phyloP scores from a whole-genome alignment of 30 jellyfish, hydroid and myxozoan genomes.

The Turritopsis rubra region DNA sequence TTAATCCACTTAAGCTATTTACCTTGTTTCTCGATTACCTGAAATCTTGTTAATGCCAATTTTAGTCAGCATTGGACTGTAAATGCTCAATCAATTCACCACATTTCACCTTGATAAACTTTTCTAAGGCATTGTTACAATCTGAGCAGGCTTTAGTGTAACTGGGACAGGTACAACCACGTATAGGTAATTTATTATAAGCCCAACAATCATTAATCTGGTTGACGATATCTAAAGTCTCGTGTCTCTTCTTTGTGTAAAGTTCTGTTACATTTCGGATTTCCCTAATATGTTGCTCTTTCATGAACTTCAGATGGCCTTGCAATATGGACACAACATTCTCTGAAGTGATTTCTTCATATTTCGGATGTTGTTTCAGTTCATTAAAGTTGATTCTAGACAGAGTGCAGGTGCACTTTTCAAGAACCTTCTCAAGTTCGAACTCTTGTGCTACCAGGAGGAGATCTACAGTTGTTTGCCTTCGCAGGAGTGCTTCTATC shows the following conservation, averaged over 20 bases:
- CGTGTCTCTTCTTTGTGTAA: neutral
- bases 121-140: neutral
- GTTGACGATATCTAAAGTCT: neutral
- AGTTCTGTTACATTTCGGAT: neutral
- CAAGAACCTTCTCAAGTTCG: slow-evolving; percentile 4
- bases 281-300: slow-evolving; percentile 5
- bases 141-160: neutral
- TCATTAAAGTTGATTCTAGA: slow-evolving; percentile 1
- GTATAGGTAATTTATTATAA: slow-evolving; percentile 4
- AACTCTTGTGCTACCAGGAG: slow-evolving; percentile 4
- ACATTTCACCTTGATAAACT: slow-evolving; percentile 1
- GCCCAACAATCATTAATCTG: slow-evolving; percentile 1
- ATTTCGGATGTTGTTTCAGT: neutral
- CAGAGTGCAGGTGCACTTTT: neutral
- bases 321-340: slow-evolving; percentile 8
- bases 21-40: no score
- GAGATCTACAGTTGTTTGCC: slow-evolving; percentile 6
- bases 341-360: neutral
- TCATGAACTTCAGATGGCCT: slow-evolving; percentile 7
- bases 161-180: slow-evolving; percentile 15
- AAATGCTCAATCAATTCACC: slow-evolving; percentile 3
- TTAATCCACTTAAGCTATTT: no score
- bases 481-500: slow-evolving; percentile 6
- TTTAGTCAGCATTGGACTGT: neutral
- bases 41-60: neutral